A percentile compares a stretch with the other conserved stretches of the same genome.
phyloP scores from a whole-genome alignment of 2,888 invertebrate genomes.

The Seira sanloemensis region DNA sequence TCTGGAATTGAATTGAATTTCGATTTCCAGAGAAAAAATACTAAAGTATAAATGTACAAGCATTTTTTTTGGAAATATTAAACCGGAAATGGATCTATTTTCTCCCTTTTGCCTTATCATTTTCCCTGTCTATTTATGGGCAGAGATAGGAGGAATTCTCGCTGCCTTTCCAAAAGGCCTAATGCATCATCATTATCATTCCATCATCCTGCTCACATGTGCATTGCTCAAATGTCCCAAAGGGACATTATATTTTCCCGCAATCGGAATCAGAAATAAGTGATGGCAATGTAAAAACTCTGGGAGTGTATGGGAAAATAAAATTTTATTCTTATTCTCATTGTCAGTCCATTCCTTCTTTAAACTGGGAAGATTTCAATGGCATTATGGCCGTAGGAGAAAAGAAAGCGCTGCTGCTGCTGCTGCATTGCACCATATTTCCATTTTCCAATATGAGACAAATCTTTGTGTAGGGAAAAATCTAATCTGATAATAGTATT shows the following conservation, averaged over 20 bases:
- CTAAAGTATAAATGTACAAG: no score
- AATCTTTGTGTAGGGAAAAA: not conserved
- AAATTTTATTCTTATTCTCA: not conserved
- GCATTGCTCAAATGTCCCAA: not conserved
- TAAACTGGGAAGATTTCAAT: no score
- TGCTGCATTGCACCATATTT: not conserved
- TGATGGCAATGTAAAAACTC: no score
- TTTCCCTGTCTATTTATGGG: not conserved
- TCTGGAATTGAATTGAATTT: no score
- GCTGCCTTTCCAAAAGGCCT: not conserved
- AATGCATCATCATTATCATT: not conserved
- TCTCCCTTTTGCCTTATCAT: not conserved
- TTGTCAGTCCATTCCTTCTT: not conserved
- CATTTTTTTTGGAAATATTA: no score
- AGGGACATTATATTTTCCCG: not conserved
- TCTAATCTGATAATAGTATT: not conserved
- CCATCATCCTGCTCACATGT: not conserved
- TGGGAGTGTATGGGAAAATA: not conserved
- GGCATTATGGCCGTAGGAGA: no score
- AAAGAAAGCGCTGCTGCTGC: not conserved
- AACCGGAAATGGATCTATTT: no score
- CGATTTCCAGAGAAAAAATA: no score
- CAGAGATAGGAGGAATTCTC: not conserved
- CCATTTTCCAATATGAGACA: not conserved
- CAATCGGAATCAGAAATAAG: no score